Evolutionary conservation across 2,888 invertebrate species (phyloP).

Genomic region (Drosophila differens): DNA sequence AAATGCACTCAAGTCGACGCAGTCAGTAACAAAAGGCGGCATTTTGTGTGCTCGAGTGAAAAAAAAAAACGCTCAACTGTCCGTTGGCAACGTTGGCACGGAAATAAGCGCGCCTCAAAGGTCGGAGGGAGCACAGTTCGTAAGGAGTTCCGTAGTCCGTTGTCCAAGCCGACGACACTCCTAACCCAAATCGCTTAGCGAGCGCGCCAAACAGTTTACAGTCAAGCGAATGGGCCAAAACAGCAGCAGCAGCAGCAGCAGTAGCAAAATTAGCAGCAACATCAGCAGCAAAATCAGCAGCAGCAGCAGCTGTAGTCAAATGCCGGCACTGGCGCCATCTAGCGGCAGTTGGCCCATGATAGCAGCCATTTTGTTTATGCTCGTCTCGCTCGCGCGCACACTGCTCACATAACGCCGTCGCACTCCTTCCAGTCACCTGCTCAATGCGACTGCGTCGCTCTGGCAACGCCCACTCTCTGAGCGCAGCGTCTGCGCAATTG

Average conservation of each 20-base stretch:
- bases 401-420: slow-evolving; percentile 39
- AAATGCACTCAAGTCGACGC: slow-evolving; percentile 72
- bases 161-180: slow-evolving; percentile 60
- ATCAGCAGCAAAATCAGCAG: slow-evolving; percentile 1
- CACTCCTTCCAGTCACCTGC: slow-evolving; percentile 80
- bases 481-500: slow-evolving; percentile 69
- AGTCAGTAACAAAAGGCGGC: slow-evolving; percentile 49
- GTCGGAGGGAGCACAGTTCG: slow-evolving; percentile 22
- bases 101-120: slow-evolving; percentile 63
- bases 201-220: slow-evolving; percentile 79
- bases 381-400: slow-evolving; percentile 62
- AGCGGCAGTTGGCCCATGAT: slow-evolving; percentile 75
- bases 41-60: slow-evolving; percentile 69
- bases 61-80: slow-evolving; percentile 75
- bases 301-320: slow-evolving; percentile 41
- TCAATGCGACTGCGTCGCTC: slow-evolving; percentile 72
- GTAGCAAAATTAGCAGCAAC: slow-evolving; percentile 26
- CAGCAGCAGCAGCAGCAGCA: slow-evolving; percentile 35
- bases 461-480: slow-evolving; percentile 80
- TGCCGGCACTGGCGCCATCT: slow-evolving; percentile 83
- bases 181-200: slow-evolving; percentile 79
- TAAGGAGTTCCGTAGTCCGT: slow-evolving; percentile 26
- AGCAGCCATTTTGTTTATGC: slow-evolving; percentile 85
- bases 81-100: slow-evolving; percentile 49
- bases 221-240: slow-evolving; percentile 59